Evolutionary conservation across 2,113 vertebrate genomes (phyloP).

Genomic region (Pan paniscus): DNA sequence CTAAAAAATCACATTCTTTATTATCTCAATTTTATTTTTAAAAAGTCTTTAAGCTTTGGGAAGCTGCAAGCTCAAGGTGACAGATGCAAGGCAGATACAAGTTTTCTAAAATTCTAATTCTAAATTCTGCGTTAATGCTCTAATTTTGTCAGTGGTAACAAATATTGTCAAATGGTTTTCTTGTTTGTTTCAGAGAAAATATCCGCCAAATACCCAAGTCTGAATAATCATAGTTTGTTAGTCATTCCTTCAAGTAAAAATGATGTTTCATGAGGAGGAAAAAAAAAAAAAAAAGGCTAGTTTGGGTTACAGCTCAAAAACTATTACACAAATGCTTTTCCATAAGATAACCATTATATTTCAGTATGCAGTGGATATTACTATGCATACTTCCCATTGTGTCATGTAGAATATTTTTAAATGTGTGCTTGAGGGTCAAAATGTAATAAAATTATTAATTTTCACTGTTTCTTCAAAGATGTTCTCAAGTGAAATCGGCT

Average conservation of each 20-base stretch:
- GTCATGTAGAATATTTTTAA: not conserved
- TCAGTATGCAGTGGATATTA: not conserved
- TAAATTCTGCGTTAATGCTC: conserved; percentile 14
- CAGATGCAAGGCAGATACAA: not conserved
- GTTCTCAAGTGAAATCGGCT: not conserved
- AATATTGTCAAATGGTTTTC: not conserved
- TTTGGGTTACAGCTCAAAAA: not conserved
- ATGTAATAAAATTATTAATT: not conserved
- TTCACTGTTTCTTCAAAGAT: not conserved
- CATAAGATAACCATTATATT: not conserved
- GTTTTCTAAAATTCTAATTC: not conserved
- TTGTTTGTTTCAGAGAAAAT: conserved; percentile 38
- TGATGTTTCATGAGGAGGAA: not conserved
- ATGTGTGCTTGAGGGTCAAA: not conserved
- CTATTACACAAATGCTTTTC: not conserved
- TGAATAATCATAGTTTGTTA: not conserved
- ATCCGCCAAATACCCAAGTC: not conserved
- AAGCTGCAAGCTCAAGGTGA: not conserved
- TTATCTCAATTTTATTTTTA: not conserved
- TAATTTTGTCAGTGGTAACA: not conserved
- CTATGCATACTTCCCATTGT: not conserved
- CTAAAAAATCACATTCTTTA: conserved; percentile 16
- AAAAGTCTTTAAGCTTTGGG: conserved; percentile 16
- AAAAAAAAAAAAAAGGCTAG: not conserved
- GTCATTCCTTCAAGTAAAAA: not conserved